Percentiles rank a stretch among this genome's conserved stretches.
Evolutionary conservation across 2,797 vertebrate genomes (phyloP).

Genomic region (Petrocephalus schoutedeni): DNA sequence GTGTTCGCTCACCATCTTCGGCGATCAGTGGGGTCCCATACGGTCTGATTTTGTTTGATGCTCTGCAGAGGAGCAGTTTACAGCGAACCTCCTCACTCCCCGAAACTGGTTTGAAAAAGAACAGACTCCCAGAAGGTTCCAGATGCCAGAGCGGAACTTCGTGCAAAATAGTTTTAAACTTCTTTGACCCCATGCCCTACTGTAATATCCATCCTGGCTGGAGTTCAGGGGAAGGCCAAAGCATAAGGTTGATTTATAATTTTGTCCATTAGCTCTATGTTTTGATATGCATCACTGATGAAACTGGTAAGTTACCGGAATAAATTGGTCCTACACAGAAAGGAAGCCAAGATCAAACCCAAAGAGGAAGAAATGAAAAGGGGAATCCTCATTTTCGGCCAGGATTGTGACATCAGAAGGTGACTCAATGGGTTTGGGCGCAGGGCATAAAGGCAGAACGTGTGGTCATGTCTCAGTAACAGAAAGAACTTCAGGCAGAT

Average conservation of each 20-base stretch:
- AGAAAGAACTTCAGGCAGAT: not conserved
- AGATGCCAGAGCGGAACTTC: not conserved
- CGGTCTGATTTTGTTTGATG: not conserved
- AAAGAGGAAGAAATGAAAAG: not conserved
- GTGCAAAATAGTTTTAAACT: not conserved
- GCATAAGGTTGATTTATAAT: not conserved
- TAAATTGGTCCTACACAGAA: not conserved
- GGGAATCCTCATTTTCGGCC: not conserved
- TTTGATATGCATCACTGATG: not conserved
- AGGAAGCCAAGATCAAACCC: not conserved
- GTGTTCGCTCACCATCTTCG: not conserved
- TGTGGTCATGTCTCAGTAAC: not conserved
- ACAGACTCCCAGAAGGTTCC: not conserved
- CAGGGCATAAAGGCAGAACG: not conserved
- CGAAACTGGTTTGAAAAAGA: not conserved
- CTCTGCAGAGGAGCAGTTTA: not conserved
- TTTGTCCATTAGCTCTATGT: not conserved
- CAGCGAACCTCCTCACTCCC: not conserved
- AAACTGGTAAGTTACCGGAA: not conserved
- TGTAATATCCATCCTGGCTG: not conserved
- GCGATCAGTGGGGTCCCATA: not conserved
- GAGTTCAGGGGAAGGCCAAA: not conserved
- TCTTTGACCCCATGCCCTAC: not conserved
- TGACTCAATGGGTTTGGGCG: no score
- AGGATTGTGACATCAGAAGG: not conserved